Conservation (phyloP, 2,888 invertebrate genomes). For the Plebejus anna region DNA sequence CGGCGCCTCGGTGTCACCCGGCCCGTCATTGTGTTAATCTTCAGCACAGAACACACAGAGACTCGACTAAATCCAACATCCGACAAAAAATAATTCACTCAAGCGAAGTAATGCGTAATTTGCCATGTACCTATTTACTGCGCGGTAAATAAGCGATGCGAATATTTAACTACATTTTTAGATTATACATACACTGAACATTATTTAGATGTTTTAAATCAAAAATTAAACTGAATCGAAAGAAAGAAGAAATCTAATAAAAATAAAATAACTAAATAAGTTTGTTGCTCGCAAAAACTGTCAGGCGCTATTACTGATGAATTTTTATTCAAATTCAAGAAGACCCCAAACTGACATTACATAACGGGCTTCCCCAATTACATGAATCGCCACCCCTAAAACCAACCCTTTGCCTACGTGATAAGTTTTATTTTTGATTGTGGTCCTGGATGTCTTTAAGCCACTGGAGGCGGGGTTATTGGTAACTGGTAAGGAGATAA, state of each 20-base stretch:
- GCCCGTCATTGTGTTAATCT: conserved; percentile 1
- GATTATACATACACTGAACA: not conserved
- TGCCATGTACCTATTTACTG: too few relatives aligned
- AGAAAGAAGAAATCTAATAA: not conserved
- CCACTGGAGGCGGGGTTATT: conserved; percentile 34
- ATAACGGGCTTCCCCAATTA: too few relatives aligned
- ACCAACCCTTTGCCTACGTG: not conserved
- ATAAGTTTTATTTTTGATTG: conserved; percentile 1
- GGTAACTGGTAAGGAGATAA: conserved; percentile 56
- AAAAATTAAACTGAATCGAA: not conserved
- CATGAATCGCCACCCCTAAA: not conserved
- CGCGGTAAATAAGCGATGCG: too few relatives aligned
- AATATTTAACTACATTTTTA: too few relatives aligned
- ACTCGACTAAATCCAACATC: not conserved
- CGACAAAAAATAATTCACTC: too few relatives aligned
- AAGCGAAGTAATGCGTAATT: too few relatives aligned
- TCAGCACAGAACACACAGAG: not conserved
- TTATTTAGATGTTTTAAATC: not conserved
- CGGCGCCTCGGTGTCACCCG: not conserved
- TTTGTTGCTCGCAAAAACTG: not conserved
- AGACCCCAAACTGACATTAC: not conserved
- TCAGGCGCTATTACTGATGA: not conserved
- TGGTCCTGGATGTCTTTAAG: not conserved
- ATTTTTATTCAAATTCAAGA: not conserved
- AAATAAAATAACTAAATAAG: too few relatives aligned